These are phyloP conservation scores for Elegia similella DNA, from an alignment of 2,888 invertebrate genomes.

Conservation along the genomic window DNA sequence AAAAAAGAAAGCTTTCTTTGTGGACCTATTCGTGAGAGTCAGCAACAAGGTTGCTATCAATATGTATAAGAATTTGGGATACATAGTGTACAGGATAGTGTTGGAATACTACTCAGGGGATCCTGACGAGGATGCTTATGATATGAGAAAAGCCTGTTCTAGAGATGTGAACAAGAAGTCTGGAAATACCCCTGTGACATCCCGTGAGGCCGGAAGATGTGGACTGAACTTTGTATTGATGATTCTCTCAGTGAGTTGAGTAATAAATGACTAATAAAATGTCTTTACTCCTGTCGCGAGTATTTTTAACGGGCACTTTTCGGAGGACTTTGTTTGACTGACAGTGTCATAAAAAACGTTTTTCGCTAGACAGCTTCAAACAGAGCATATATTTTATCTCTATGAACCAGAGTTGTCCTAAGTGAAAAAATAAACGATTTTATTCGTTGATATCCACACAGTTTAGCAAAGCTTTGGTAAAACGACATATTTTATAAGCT, in stretches of 20 bases:
- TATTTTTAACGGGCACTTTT: too few species aligned
- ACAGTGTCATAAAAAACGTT: too few species aligned
- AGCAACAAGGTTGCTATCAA: conserved; percentile 98
- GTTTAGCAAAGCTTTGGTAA: too few species aligned
- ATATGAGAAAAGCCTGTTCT: conserved; percentile 99
- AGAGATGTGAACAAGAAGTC: conserved; percentile 95
- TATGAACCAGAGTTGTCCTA: too few species aligned
- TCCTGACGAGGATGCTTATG: conserved; percentile 99
- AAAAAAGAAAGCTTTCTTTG: conserved; percentile 97
- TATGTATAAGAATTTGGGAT: conserved; percentile 98
- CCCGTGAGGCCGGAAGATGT: conserved; percentile 98
- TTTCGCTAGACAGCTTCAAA: too few species aligned
- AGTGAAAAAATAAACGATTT: too few species aligned
- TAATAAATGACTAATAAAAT: background rate
- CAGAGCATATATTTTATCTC: too few species aligned
- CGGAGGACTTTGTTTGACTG: too few species aligned
- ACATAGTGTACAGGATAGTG: conserved; percentile 97
- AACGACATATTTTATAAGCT: too few species aligned
- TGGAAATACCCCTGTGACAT: conserved; percentile 94
- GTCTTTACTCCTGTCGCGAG: too few species aligned
- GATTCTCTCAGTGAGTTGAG: background rate
- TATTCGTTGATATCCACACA: too few species aligned
- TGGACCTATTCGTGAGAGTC: conserved; percentile 98
- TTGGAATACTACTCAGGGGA: conserved; percentile 99
- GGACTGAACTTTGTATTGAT: conserved; percentile 75